phyloP scores from a whole-genome alignment of 2,113 vertebrate genomes.

The Panurus biarmicus region DNA sequence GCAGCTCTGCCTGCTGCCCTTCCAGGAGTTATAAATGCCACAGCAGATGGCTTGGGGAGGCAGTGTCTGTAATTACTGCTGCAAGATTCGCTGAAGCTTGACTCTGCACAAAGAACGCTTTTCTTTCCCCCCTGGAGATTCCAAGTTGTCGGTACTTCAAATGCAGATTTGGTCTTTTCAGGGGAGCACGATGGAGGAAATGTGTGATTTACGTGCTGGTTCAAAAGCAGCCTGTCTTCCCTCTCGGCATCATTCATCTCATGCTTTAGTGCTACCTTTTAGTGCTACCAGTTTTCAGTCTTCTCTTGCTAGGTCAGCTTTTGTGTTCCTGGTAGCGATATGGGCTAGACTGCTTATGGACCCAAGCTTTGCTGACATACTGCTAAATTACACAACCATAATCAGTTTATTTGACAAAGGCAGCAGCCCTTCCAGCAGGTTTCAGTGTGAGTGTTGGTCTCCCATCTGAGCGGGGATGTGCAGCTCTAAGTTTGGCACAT shows the following conservation, averaged over 20 bases:
- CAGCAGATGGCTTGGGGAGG: constrained; percentile 48
- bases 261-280: not conserved
- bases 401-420: not conserved
- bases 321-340: not conserved
- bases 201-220: not conserved
- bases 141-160: not conserved
- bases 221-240: not conserved
- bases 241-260: not conserved
- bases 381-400: not conserved
- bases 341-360: not conserved
- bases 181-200: not conserved
- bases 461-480: not conserved
- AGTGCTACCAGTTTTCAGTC: not conserved
- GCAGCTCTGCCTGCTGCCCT: constrained; percentile 21
- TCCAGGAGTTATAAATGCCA: constrained; percentile 40
- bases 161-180: constrained; percentile 37
- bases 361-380: not conserved
- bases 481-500: not conserved
- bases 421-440: not conserved
- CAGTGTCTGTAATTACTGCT: constrained; percentile 29
- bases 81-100: not conserved
- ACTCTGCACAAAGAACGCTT: not conserved
- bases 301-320: not conserved
- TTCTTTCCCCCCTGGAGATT: not conserved
- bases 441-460: not conserved